These are phyloP conservation scores for Crioceris asparagi DNA, from an alignment of 2,888 invertebrate species.

Conservation along the genomic window DNA sequence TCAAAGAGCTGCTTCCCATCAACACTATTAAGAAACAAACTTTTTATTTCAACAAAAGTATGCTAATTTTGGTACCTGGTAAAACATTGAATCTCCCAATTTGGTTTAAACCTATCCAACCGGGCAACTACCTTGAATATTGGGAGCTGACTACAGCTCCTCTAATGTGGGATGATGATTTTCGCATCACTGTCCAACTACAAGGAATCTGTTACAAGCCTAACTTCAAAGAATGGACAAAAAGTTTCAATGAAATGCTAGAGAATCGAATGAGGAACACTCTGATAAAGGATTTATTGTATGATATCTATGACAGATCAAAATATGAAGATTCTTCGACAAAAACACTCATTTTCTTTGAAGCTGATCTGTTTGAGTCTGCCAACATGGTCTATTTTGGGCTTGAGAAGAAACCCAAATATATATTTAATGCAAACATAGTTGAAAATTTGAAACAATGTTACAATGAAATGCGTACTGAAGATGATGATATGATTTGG, in stretches of 20 bases:
- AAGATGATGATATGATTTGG: slow-evolving; percentile 21
- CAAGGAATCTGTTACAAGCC: slow-evolving; percentile 16
- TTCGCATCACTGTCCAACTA: slow-evolving; percentile 13
- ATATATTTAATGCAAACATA: slow-evolving; percentile 22
- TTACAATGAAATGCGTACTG: slow-evolving; percentile 18
- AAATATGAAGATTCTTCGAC: slow-evolving; percentile 9
- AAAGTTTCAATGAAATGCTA: slow-evolving; percentile 14
- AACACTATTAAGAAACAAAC: slow-evolving; percentile 8
- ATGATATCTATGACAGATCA: slow-evolving; percentile 12
- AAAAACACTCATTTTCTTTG: slow-evolving; percentile 10
- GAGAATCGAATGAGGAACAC: slow-evolving; percentile 17
- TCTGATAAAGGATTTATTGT: slow-evolving; percentile 19
- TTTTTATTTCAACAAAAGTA: slow-evolving; percentile 49
- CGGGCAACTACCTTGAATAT: slow-evolving; percentile 17
- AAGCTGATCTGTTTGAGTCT: slow-evolving; percentile 26
- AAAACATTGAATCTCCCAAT: slow-evolving; percentile 39
- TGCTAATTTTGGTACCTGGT: slow-evolving; percentile 43
- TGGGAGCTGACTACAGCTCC: slow-evolving; percentile 22
- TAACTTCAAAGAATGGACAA: slow-evolving; percentile 10
- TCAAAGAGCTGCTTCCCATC: slow-evolving; percentile 15
- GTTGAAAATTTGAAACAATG: slow-evolving; percentile 24
- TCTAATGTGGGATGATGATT: slow-evolving; percentile 15
- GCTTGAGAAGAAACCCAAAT: slow-evolving; percentile 18
- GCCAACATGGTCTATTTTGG: slow-evolving; percentile 20
- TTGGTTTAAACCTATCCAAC: slow-evolving; percentile 36